Percentiles rank a stretch among this genome's conserved stretches.
Evolutionary conservation across 53 echinoderm and acorn worm genomes (phyloP).

Genomic region (Actinopyga echinites): DNA sequence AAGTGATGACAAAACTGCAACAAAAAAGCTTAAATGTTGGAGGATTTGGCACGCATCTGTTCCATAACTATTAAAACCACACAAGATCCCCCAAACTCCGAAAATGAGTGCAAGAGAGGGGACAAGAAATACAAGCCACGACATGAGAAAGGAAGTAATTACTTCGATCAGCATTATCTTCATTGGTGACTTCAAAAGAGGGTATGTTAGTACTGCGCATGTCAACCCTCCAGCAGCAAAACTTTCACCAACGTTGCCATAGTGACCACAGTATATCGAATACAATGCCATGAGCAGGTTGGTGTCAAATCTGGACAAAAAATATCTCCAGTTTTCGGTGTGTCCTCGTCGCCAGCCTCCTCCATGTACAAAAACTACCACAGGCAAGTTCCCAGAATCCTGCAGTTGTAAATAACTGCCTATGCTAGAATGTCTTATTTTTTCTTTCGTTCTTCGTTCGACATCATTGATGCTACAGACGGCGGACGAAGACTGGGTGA

Average conservation of each 20-base stretch:
- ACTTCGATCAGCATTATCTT: conserved; percentile 42
- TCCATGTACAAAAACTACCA: conserved; percentile 58
- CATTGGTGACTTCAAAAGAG: conserved; percentile 41
- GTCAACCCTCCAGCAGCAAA: conserved; percentile 48
- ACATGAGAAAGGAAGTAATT: conserved; percentile 40
- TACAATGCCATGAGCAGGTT: conserved; percentile 43
- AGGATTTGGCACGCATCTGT: too few relatives aligned
- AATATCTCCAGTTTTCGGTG: conserved; percentile 60
- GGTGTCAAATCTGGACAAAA: conserved; percentile 57
- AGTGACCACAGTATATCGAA: conserved; percentile 20
- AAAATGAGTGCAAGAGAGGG: not conserved
- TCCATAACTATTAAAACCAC: too few relatives aligned
- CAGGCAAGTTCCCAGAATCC: not conserved
- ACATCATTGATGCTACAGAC: too few relatives aligned
- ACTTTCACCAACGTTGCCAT: conserved; percentile 62
- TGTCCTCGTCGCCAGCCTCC: conserved; percentile 70
- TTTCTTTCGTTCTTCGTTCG: too few relatives aligned
- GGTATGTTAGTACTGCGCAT: conserved; percentile 60
- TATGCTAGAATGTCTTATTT: too few relatives aligned
- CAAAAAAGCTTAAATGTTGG: too few relatives aligned
- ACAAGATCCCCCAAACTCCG: not conserved
- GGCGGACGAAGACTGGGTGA: too few relatives aligned
- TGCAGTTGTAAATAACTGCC: too few relatives aligned
- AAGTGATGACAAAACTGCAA: not conserved
- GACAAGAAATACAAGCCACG: conserved; percentile 11